These are phyloP conservation scores for Pseudomyrmex concolor DNA, from an alignment of 1,140 invertebrate genomes.

Conservation along the genomic window DNA sequence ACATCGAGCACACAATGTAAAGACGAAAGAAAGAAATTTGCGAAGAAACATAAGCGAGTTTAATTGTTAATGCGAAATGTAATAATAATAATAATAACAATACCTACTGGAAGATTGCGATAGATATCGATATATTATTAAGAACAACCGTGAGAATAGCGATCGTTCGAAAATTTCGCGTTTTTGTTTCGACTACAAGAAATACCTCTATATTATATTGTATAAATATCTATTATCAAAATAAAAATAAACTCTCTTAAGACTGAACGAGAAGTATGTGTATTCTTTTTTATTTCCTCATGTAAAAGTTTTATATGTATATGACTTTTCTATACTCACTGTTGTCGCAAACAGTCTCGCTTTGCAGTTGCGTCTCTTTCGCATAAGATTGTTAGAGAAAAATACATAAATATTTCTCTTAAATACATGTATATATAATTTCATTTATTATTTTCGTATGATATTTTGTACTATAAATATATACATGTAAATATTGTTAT, in stretches of 20 bases:
- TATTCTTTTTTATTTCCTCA: conserved; percentile 35
- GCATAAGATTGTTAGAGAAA: background rate
- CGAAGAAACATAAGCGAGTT: conserved; percentile 66
- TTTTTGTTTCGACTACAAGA: conserved; percentile 79
- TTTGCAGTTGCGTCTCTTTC: background rate
- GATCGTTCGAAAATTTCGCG: conserved; percentile 74
- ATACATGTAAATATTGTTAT: background rate
- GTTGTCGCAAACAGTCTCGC: background rate
- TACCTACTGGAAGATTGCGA: conserved; percentile 51
- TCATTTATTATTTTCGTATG: too few species aligned
- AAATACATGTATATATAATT: too few species aligned
- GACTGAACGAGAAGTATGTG: conserved; percentile 75
- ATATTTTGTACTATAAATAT: background rate
- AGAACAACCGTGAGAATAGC: conserved; percentile 54
- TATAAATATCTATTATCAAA: conserved; percentile 83
- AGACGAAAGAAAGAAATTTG: conserved; percentile 30
- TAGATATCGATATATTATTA: conserved; percentile 60
- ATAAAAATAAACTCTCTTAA: conserved; percentile 82
- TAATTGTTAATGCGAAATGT: conserved; percentile 59
- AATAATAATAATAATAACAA: conserved; percentile 48
- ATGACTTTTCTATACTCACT: background rate
- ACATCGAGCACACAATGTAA: conserved; percentile 54
- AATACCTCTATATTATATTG: conserved; percentile 82
- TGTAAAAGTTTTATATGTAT: background rate
- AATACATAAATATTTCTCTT: too few species aligned